Conservation (phyloP, 2,888 invertebrate species). For the Metacarcinus magister region DNA sequence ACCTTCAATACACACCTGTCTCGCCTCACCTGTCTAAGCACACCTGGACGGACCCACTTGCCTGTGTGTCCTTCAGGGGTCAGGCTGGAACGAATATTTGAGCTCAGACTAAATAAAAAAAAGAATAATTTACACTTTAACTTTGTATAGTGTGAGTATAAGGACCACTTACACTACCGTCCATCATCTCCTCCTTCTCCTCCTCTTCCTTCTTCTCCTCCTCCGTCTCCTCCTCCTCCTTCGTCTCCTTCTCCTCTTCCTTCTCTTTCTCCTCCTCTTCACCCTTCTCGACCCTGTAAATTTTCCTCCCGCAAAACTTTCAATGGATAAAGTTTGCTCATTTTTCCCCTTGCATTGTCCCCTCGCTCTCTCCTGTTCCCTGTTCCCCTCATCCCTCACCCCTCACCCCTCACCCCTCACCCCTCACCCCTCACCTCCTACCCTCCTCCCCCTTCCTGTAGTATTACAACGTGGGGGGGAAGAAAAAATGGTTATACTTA, state of each 20-base stretch:
- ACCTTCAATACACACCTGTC: too few relatives aligned
- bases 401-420: neutral
- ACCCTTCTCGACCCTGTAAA: neutral
- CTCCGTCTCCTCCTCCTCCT: neutral
- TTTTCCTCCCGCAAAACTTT: neutral
- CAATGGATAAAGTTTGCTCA: neutral
- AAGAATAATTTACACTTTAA: neutral
- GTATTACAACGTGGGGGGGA: too few relatives aligned
- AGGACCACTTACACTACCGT: neutral
- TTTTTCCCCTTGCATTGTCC: conserved; percentile 26
- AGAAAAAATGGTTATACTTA: neutral
- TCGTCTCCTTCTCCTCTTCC: neutral
- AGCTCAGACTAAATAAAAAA: too few relatives aligned
- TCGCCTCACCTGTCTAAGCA: too few relatives aligned
- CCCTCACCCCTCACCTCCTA: neutral
- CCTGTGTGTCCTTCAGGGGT: too few relatives aligned
- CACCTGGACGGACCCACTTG: too few relatives aligned
- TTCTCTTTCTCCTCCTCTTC: neutral
- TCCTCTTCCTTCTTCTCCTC: neutral
- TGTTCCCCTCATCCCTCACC: neutral
- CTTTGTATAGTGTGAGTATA: neutral
- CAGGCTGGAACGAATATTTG: too few relatives aligned
- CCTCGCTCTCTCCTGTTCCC: neutral
- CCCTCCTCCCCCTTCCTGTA: neutral
- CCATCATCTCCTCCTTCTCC: neutral